These are phyloP conservation scores for Drosophila serrata DNA, from an alignment of 1,140 invertebrate species.

Conservation along the genomic window DNA sequence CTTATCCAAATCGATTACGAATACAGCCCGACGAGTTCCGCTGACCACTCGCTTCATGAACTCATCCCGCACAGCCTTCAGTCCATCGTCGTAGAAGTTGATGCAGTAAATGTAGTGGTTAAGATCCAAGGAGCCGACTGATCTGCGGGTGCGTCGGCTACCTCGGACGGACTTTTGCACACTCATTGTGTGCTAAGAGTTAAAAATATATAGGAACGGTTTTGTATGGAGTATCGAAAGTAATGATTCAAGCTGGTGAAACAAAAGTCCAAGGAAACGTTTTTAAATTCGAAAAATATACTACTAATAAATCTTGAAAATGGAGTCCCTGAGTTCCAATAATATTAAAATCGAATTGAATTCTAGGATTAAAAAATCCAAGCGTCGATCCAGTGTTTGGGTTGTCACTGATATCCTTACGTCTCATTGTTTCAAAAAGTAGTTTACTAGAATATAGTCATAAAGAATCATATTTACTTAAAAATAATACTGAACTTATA, in stretches of 20 bases:
- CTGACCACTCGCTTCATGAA: conserved; percentile 48
- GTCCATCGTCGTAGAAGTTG: conserved; percentile 67
- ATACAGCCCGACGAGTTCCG: conserved; percentile 53
- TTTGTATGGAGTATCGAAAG: conserved; percentile 5
- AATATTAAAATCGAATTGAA: neutral
- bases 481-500: neutral
- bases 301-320: too few relatives aligned
- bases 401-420: too few relatives aligned
- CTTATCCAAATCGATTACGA: conserved; percentile 61
- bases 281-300: too few relatives aligned
- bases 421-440: too few relatives aligned
- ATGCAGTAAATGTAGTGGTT: conserved; percentile 56
- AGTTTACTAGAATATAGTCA: neutral
- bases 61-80: conserved; percentile 62
- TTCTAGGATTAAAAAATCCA: neutral
- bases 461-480: neutral
- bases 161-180: conserved; percentile 7
- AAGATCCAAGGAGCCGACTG: neutral
- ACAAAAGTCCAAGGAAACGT: conserved; percentile 18
- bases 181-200: conserved; percentile 17
- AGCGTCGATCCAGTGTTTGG: too few relatives aligned
- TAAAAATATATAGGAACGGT: conserved; percentile 20
- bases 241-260: conserved; percentile 16
- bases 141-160: conserved; percentile 9
- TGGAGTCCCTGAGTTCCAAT: neutral